Percentiles rank a stretch among this genome's conserved stretches.
phyloP scores from a whole-genome alignment of 2,888 invertebrate genomes.

The Myopa tessellatipennis region DNA sequence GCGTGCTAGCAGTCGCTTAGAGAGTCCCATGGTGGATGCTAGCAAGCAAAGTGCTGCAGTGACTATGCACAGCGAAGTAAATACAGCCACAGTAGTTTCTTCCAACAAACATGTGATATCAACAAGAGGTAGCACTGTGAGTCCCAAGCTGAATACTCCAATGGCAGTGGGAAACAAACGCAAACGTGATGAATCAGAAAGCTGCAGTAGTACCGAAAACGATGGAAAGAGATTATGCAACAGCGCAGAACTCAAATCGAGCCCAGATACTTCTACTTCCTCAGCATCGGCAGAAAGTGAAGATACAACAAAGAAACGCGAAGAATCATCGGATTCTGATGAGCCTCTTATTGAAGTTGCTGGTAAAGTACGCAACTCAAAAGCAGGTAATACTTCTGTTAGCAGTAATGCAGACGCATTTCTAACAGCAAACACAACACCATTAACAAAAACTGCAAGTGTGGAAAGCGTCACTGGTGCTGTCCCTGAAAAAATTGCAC shows the following conservation, averaged over 20 bases:
- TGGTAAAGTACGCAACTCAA: constrained; percentile 73
- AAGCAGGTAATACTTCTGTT: constrained; percentile 45
- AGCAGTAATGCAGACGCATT: constrained; percentile 34
- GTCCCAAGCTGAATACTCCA: constrained; percentile 54
- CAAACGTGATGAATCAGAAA: constrained; percentile 83
- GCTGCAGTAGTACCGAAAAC: constrained; percentile 59
- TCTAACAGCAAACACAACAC: constrained; percentile 32
- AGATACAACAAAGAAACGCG: constrained; percentile 60
- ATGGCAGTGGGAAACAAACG: constrained; percentile 70
- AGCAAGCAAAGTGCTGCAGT: constrained; percentile 58
- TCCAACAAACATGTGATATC: constrained; percentile 49
- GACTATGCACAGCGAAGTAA: constrained; percentile 49
- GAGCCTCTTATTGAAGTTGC: constrained; percentile 80
- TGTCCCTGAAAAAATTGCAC: constrained; percentile 42
- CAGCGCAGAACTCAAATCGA: constrained; percentile 53
- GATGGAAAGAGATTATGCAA: constrained; percentile 50
- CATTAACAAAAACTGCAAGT: neutral
- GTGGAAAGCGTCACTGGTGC: constrained; percentile 4
- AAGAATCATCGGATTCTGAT: constrained; percentile 79
- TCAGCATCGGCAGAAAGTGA: constrained; percentile 33
- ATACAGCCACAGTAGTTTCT: constrained; percentile 17
- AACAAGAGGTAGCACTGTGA: constrained; percentile 52
- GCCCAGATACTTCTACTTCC: neutral
- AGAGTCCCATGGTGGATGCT: constrained; percentile 74
- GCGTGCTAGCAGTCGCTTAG: constrained; percentile 76